phyloP scores from a whole-genome alignment of 2,113 vertebrate genomes.

The Hemichromis elongatus region DNA sequence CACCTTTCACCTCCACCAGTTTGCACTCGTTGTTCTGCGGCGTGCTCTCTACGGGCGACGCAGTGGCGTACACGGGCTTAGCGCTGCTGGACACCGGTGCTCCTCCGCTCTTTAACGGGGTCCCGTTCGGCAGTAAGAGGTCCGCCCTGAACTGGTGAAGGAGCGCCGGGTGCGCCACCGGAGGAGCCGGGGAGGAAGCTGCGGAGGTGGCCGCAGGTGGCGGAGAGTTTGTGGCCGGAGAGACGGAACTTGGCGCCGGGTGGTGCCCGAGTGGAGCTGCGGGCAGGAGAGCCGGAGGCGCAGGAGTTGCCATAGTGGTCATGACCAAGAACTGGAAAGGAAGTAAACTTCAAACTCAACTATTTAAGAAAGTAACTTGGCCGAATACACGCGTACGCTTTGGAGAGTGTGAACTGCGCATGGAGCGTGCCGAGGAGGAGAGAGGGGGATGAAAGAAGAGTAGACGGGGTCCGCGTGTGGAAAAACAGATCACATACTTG shows the following conservation, averaged over 20 bases:
- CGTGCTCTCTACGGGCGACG: slow-evolving; percentile 96
- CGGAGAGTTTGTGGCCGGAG: slow-evolving; percentile 77
- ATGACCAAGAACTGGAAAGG: slow-evolving; percentile 51
- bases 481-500: slow-evolving; percentile 68
- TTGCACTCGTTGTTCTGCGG: slow-evolving; percentile 98
- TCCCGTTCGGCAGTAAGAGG: slow-evolving; percentile 70
- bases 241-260: slow-evolving; percentile 82
- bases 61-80: slow-evolving; percentile 94
- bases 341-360: slow-evolving; percentile 49
- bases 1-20: slow-evolving; percentile 94
- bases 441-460: slow-evolving; percentile 11
- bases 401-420: slow-evolving; percentile 11
- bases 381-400: neutral
- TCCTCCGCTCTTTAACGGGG: slow-evolving; percentile 56
- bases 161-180: slow-evolving; percentile 65
- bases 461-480: slow-evolving; percentile 26
- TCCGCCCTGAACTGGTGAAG: slow-evolving; percentile 83
- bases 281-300: slow-evolving; percentile 81
- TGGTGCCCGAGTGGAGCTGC: slow-evolving; percentile 82
- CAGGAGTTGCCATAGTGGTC: slow-evolving; percentile 85
- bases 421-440: slow-evolving; percentile 16
- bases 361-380: slow-evolving; percentile 46
- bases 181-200: slow-evolving; percentile 67
- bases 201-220: slow-evolving; percentile 70
- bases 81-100: slow-evolving; percentile 69